These are phyloP conservation scores for Drosophila conformis DNA, from an alignment of 2,888 invertebrate species.

Conservation along the genomic window DNA sequence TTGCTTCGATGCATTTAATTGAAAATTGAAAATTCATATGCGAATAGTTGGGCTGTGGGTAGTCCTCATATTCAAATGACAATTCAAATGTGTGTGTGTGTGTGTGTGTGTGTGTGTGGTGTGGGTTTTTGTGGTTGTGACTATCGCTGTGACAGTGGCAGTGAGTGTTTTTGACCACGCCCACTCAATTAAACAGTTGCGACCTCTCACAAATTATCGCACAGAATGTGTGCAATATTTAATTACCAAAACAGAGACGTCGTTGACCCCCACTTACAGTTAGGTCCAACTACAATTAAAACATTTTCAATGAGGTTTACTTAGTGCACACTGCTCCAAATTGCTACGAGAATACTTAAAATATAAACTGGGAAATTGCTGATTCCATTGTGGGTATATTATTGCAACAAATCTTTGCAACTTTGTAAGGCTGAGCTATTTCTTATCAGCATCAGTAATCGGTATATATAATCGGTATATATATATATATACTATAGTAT, in stretches of 20 bases:
- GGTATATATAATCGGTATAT: no score
- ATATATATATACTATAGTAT: neutral
- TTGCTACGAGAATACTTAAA: no score
- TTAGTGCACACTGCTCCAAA: slow-evolving; percentile 30
- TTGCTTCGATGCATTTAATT: slow-evolving; percentile 53
- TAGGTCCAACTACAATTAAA: slow-evolving; percentile 18
- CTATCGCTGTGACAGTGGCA: neutral
- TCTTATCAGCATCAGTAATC: no score
- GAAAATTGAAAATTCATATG: slow-evolving; percentile 67
- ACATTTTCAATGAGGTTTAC: slow-evolving; percentile 32
- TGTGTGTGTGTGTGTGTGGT: neutral
- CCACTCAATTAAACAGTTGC: slow-evolving; percentile 42
- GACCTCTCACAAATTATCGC: slow-evolving; percentile 46
- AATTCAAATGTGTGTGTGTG: slow-evolving; percentile 17
- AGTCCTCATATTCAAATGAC: slow-evolving; percentile 28
- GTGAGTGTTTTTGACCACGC: slow-evolving; percentile 18
- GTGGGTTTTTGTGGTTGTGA: neutral
- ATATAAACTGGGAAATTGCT: neutral
- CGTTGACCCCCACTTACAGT: slow-evolving; percentile 48
- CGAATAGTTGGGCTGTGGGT: slow-evolving; percentile 47
- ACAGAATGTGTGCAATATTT: slow-evolving; percentile 49
- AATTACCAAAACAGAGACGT: slow-evolving; percentile 57
- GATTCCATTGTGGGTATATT: neutral
- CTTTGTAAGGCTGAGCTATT: no score
- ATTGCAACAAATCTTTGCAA: no score